Evolutionary conservation across 2,113 vertebrate genomes (phyloP), one percentile per base, ranked within the genome.

Genomic region (Chamaetylas fuelleborni): DNA sequence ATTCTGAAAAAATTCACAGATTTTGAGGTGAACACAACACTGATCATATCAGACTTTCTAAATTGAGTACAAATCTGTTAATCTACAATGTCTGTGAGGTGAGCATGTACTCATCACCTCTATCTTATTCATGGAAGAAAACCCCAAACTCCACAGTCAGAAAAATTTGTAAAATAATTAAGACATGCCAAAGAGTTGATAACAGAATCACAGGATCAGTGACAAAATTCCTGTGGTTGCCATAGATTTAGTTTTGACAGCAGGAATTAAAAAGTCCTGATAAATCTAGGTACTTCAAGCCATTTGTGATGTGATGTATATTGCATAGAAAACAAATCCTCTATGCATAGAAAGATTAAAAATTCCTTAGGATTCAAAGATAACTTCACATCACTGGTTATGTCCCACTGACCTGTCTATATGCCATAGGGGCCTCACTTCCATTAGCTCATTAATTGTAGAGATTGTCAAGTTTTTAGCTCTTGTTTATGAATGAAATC

Each of bases 111-210:
- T 81, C 29, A 29, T 51, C 70, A 36, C 15, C 5, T 66, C 26
- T 76, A 5, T 54, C 2, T 58, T 50, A 42, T 7, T 15, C 4
- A 42, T 12, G 12, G 4, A 8, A 78, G 50, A 69, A 72, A 42
- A 0, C 5, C 18, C 5, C 22, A 26, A 22, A 15, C 0, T 7
- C 5, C 28, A 19, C 3, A 51, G 8, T 70, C 64, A 73, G 53
- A 78, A 78, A 66, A 38, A 3, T 19, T 67, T 71, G 11, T 17
- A 81, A 64, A 50, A 50, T 5, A 5, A 58, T 38, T 6, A 64
- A 82, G 28, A 19, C 8, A n/a, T 64, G 4, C 20, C 33, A 64
- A 90, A 64, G 23, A 23, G 9, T 22, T 50, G 9, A 45, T 42
- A 12, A 47, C 17, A 57, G n/a, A 72, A 42, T 56, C 20, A 43